Conservation (phyloP, 2,113 vertebrate species). For the Mus musculus region GRCm39 chr12:6998001-6998500, state of each 20-base stretch:
- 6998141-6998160: background rate
- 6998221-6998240: background rate
- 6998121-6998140: background rate
- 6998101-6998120: background rate
- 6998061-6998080: background rate
- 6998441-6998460: too few species aligned
- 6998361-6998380: background rate
- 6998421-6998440: too few species aligned
- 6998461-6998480: too few species aligned
- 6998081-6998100: background rate
- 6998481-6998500: too few species aligned
- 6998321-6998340: background rate
- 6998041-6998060: background rate
- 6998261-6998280: background rate
- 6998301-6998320: background rate
- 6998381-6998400: too few species aligned
- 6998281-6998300: fast-evolving
- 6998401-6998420: background rate
- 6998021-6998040: background rate
- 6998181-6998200: too few species aligned
- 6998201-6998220: background rate
- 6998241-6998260: background rate
- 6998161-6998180: background rate
- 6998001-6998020: conserved; percentile 7
- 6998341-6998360: background rate